Evolutionary conservation across 2,113 vertebrate species (phyloP).

Genomic region (Microtus richardsoni): DNA sequence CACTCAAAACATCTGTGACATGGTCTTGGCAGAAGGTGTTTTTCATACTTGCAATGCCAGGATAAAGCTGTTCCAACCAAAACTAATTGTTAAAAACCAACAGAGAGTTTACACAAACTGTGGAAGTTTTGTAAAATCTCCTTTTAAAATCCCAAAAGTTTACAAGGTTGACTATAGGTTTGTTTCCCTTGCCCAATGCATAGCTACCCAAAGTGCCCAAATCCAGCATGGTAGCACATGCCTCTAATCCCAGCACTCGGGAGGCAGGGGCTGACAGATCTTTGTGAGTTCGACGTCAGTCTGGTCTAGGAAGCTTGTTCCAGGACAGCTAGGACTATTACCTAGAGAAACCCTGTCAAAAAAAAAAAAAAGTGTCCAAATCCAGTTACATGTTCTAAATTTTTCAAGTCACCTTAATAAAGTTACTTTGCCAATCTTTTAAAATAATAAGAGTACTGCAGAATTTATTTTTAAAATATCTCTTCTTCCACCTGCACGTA

Average conservation of each 20-base stretch:
- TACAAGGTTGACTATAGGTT: conserved; percentile 18
- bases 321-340: too few relatives aligned
- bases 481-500: conserved; percentile 75
- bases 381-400: neutral
- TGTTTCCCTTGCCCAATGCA: neutral
- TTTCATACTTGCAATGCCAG: neutral
- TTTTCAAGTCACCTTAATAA: conserved; percentile 26
- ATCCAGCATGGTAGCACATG: neutral
- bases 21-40: neutral
- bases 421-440: neutral
- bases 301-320: too few relatives aligned
- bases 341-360: too few relatives aligned
- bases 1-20: neutral
- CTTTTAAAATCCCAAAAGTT: conserved; percentile 34
- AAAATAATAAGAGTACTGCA: conserved; percentile 57
- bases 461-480: conserved; percentile 55
- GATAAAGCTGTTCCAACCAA: conserved; percentile 26
- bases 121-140: neutral
- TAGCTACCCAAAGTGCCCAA: conserved; percentile 53
- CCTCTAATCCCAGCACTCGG: too few relatives aligned
- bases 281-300: too few relatives aligned
- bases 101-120: conserved; percentile 21
- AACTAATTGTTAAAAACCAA: conserved; percentile 38
- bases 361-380: conserved; percentile 27
- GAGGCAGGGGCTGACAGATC: too few relatives aligned